Evolutionary conservation across 2,888 invertebrate genomes (phyloP), one percentile per base, ranked within the genome.

Genomic region (Slavum lentiscoides): DNA sequence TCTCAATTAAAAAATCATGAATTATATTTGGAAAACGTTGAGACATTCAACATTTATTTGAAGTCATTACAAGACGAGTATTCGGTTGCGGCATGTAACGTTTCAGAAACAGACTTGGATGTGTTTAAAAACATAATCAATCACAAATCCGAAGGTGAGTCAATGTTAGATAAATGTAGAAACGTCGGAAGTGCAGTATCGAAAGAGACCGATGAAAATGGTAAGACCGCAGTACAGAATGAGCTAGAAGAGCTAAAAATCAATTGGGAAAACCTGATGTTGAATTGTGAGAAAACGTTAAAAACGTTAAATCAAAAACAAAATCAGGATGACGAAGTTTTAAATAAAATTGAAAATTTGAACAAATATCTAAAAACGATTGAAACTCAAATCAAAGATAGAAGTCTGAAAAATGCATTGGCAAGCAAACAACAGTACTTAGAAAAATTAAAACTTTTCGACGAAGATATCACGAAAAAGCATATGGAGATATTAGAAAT

Each of bases 361-460:
- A 93, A 93, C 85, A 89, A 90, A 70, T 97, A 97, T 97, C 89
- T 95, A 73, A 94, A 94, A 85, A 89, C 91, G 74, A 93, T 93
- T 85, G 97, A 97, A 87, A 90, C 90, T 72, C 91, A 93, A 85
- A 90, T 96, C 0, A 94, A 96, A 86, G 95, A 96, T 86, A 95
- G 95, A 87, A 94, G 94, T 84, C 89, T 96, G 2, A 94, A 94
- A 86, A 95, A 92, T 85, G 94, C 92, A 6, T 90, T 94, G 55
- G 94, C 94, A 84, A 91, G 94, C 3, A 97, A 97, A 87, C 89
- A 91, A 83, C 89, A 89, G 13, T 94, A 96, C 86, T 88, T 95
- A 75, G 90, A 92, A 77, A 94, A 94, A 86, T 88, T 97, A 0
- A 91, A 91, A 84, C 88, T 89, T 68, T 88, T 94, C 82, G 91